A percentile compares a stretch with the other conserved stretches of the same genome.
Evolutionary conservation across 2,888 invertebrate genomes (phyloP).

Genomic region (Melieria omissa): DNA sequence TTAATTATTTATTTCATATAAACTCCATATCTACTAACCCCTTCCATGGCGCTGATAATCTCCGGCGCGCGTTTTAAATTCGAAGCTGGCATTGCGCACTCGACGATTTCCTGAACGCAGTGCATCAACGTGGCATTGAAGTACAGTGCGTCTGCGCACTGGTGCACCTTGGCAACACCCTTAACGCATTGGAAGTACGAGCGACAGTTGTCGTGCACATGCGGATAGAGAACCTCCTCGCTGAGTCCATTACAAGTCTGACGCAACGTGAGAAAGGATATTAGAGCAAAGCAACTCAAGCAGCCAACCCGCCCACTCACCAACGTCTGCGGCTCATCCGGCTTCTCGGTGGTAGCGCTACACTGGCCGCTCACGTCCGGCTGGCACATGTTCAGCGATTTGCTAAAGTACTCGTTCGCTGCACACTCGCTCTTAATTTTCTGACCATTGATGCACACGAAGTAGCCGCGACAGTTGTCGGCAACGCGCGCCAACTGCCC

Average conservation of each 20-base stretch:
- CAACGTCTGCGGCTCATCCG: conserved; percentile 18
- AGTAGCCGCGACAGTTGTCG: conserved; percentile 56
- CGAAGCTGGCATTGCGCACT: conserved; percentile 40
- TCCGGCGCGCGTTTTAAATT: conserved; percentile 19
- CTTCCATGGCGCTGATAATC: background rate
- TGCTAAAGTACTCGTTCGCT: conserved; percentile 53
- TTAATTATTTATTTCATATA: too few relatives aligned
- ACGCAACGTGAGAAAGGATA: background rate
- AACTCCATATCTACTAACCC: conserved; percentile 16
- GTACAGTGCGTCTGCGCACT: conserved; percentile 48
- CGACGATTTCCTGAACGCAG: conserved; percentile 46
- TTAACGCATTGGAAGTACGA: conserved; percentile 53
- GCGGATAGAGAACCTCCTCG: conserved; percentile 46
- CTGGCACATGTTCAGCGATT: conserved; percentile 48
- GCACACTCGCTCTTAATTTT: conserved; percentile 54
- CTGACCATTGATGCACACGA: conserved; percentile 61
- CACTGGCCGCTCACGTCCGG: conserved; percentile 48
- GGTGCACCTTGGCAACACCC: conserved; percentile 43
- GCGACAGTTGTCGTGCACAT: conserved; percentile 48
- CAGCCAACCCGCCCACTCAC: conserved; percentile 10
- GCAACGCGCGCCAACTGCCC: conserved; percentile 54
- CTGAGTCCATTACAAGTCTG: conserved; percentile 47
- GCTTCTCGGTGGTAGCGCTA: background rate
- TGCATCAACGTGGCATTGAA: conserved; percentile 44
- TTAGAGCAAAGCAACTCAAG: background rate